Conservation (phyloP, 2,888 invertebrate species). For the Sipunculus nudus region DNA sequence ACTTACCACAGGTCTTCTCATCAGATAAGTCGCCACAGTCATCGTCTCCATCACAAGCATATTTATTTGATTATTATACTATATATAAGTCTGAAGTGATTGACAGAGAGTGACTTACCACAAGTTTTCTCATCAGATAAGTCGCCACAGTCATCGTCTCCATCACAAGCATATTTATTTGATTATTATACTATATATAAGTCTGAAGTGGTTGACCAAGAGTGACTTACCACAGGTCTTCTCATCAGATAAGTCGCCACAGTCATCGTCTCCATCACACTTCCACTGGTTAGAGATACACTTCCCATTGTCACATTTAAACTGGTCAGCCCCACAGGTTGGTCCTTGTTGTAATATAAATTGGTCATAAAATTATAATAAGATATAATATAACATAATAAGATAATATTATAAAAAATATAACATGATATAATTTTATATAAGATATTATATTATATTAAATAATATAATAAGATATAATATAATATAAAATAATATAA, state of each 20-base stretch:
- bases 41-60: conserved; percentile 95
- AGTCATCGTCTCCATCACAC: conserved; percentile 97
- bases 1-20: conserved; percentile 82
- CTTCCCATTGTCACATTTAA: conserved; percentile 51
- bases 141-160: conserved; percentile 94
- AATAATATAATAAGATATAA: too few relatives aligned
- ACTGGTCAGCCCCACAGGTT: too few relatives aligned
- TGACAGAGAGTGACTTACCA: conserved; percentile 43
- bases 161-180: conserved; percentile 96
- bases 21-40: conserved; percentile 96
- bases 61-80: too few relatives aligned
- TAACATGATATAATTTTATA: too few relatives aligned
- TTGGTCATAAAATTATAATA: too few relatives aligned
- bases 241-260: conserved; percentile 94
- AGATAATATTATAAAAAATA: conserved; percentile 46
- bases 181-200: neutral
- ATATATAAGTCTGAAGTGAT: neutral
- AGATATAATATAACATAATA: too few relatives aligned
- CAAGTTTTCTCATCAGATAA: conserved; percentile 96
- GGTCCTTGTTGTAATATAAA: too few relatives aligned
- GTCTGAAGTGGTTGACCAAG: neutral
- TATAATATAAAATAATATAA: too few relatives aligned
- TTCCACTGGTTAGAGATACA: conserved; percentile 72
- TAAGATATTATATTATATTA: too few relatives aligned
- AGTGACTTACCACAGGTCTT: conserved; percentile 77